Base-by-base conservation (phyloP, 2,797 vertebrate species). In the Ptychadena robeensis region DNA sequence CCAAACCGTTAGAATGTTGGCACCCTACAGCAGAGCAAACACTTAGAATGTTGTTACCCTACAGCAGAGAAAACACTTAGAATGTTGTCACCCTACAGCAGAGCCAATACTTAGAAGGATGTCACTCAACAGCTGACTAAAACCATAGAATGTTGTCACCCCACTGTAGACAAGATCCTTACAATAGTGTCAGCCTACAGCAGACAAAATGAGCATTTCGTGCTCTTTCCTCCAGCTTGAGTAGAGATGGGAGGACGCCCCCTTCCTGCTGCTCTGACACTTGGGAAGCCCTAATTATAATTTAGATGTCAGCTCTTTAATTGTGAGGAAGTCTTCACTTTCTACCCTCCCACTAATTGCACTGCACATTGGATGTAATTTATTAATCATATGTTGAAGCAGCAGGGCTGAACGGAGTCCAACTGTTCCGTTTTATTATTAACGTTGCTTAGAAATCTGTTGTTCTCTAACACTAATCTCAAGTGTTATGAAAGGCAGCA, bases 251-350 rank as follows among this genome's bases (percentile, higher is more conserved):
- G 71, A 69, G 61, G 68, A 78, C 57, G 74, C 70, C 77, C 22
- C 34, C 44, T 74, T 75, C 70, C 70, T 80, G 82, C 65, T 75
- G 65, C n/a, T 75, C 71, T 80, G 82, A 70, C 78, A 65, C 65
- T 53, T 64, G 37, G 82, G 65, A 65, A 48, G 83, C 57, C 35
- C 71, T 65, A 65, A 76, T 85, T 85, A 76, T 71, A 81, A 85
- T 85, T 76, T 85, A 80, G 71, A 80, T 81, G 83, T 81, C 83
- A 85, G 12, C 44, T 57, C 71, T 71, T 40, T 80, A 85, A 85
- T 80, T 80, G 72, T 31, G 57, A 81, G 78, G 83, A 85, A 80
- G 72, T 76, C 78, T 85, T 76, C 12, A 75, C 53, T 85, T 53
- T 76, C 32, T 18, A 61, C 59, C 78, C 72, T 80, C 83, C 83